phyloP scores from a whole-genome alignment of 2,113 vertebrate genomes.

The Rousettus leschenaultii region DNA sequence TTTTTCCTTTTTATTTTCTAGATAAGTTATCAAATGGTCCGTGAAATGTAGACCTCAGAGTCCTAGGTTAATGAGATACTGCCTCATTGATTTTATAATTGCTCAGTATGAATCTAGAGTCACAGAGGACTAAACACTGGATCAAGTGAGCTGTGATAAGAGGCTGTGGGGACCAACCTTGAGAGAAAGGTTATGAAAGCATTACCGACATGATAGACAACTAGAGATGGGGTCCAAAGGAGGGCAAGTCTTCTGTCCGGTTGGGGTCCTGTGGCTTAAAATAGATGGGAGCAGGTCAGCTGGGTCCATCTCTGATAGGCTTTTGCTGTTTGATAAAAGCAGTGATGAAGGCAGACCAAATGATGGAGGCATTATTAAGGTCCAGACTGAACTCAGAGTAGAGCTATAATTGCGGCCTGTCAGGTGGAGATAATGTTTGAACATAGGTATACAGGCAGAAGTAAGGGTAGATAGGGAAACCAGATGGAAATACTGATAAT shows the following conservation, averaged over 20 bases:
- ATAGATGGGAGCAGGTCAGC: not conserved
- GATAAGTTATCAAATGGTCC: not conserved
- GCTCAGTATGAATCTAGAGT: not conserved
- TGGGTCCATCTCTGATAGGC: not conserved
- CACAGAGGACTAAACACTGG: not conserved
- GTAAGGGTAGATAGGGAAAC: not conserved
- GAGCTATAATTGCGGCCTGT: not conserved
- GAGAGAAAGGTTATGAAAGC: not conserved
- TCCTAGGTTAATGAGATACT: slow-evolving; percentile 15
- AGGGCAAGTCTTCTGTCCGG: not conserved
- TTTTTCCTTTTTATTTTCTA: slow-evolving; percentile 43
- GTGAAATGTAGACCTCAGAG: slow-evolving; percentile 9
- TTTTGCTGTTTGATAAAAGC: not conserved
- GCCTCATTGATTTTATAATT: not conserved
- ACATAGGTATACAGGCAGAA: not conserved
- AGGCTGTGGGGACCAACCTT: not conserved
- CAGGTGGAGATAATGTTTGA: not conserved
- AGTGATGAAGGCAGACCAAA: not conserved
- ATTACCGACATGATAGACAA: not conserved
- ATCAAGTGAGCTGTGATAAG: not conserved
- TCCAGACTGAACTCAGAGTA: not conserved
- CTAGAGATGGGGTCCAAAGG: not conserved
- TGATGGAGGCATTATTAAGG: not conserved
- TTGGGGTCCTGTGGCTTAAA: not conserved
- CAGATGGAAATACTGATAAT: not conserved